Evolutionary conservation across 2,113 vertebrate genomes (phyloP), one percentile per base, ranked within the genome.

Genomic region (Xenotilapia caudafasciata): DNA sequence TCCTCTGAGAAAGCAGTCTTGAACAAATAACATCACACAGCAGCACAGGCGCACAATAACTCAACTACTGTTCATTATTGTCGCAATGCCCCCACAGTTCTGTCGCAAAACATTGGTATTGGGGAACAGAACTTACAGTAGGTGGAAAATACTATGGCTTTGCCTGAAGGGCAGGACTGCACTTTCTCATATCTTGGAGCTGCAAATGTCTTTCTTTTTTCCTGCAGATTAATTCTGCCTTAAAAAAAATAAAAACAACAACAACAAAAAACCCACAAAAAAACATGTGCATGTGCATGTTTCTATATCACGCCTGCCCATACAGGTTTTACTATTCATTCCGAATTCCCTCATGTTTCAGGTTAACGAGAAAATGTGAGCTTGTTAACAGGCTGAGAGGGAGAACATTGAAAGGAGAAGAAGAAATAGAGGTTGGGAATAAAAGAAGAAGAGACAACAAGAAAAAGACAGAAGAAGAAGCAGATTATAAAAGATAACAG

Each of bases 1-100:
- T 88, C 49, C 90, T 89, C 62, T 47, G 87, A 89, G 89, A 83
- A 68, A 84, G 68, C 19, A 11, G 23, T 85, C 26, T 56, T 85
- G 9, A 28, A 47, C 21, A 38, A 58, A 28, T 17, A 82, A 65
- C 55, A 77, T 60, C 13, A n/a, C 33, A 79, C n/a, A 86, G 45
- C 14, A 42, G 21, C 45, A 84, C 62, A n/a, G 31, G 10, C 1
- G 15, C 62, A 84, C 40, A 60, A 31, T n/a, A 83, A 75, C 12
- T 77, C 23, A 85, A 8, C 47, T 9, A 31, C 1, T 23, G 35
- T 75, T 62, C 6, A 28, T 15, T 33, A 33, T 15, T 15, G 28
- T 23, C 23, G 23, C 31, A n/a, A 45, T 58, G 55, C 23, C 55
- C 55, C 23, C 55, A 28, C 23, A 58, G 23, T 58, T 58, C 55